Base-by-base conservation (phyloP, 2,797 vertebrate genomes). In the Poecilia velifera region DNA sequence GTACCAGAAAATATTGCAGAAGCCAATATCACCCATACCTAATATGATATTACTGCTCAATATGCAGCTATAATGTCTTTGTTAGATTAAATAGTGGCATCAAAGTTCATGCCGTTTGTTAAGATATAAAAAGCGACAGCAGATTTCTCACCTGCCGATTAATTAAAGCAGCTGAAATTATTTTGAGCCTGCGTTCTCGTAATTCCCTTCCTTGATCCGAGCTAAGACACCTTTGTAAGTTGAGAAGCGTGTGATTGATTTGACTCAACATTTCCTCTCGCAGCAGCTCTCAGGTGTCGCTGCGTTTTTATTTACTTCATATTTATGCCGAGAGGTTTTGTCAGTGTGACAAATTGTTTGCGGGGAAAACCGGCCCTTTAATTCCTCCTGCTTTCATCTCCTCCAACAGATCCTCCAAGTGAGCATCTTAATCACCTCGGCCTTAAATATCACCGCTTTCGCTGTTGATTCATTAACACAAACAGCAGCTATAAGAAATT, bases 401-500 rank as follows among this genome's bases (percentile, higher is more conserved):
- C 51, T 25, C 53, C 4, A 53, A 73, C n/a, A 45, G 6, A 28
- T 39, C 34, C 18, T 28, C 0, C 18, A 25, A n/a, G 39, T 53
- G 43, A 57, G 72, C 28, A 10, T 73, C 68, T n/a, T 53, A 68
- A 80, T 51, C 43, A 57, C 12, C 0, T 4, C 1, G 2, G 45
- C 0, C 72, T 76, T 74, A 74, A 78, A 75, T 62, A 13, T 4
- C 45, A 18, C 0, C 22, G 16, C 36, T 31, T 20, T 66, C 46
- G 39, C 46, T 28, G 62, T 39, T 70, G 34, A 25, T 76, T 76
- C 55, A n/a, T 36, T n/a, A 22, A 49, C 16, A 59, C 76, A 57
- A 77, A 49, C 49, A 47, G 53, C 20, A 22, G 73, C 74, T 68
- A 71, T 1, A 10, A 59, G 47, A 72, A 76, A 64, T 28, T 79